Conservation (phyloP, 1,140 invertebrate species). For the Cotesia vestalis region DNA sequence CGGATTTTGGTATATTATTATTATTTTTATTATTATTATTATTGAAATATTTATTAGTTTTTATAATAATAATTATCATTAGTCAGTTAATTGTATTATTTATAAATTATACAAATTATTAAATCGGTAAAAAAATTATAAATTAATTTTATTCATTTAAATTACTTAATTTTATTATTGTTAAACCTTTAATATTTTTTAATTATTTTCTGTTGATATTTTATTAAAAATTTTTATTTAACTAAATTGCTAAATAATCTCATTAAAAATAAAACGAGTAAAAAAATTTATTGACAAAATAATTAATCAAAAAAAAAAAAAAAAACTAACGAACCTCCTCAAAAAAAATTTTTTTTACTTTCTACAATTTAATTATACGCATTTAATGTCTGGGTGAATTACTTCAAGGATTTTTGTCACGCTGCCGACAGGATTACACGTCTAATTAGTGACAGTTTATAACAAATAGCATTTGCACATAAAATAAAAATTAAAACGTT, state of each 20-base stretch:
- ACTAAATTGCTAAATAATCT: no score
- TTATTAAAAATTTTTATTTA: no score
- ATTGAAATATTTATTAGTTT: not conserved
- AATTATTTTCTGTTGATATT: no score
- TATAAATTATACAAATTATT: conserved; percentile 25
- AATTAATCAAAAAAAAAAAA: no score
- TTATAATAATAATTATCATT: conserved; percentile 13
- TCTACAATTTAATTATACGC: conserved; percentile 5
- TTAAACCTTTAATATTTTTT: no score
- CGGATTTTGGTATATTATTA: no score
- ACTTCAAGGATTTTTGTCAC: conserved; percentile 32
- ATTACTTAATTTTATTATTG: no score
- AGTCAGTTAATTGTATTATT: not conserved
- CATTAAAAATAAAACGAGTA: no score
- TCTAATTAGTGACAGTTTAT: conserved; percentile 43
- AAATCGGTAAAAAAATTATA: conserved; percentile 5
- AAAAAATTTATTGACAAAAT: no score
- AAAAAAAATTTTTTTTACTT: not conserved
- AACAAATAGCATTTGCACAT: conserved; percentile 46
- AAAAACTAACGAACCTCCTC: no score
- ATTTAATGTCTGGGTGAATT: conserved; percentile 8
- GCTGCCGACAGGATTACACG: conserved; percentile 39
- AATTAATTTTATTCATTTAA: no score
- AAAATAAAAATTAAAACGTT: conserved; percentile 33
- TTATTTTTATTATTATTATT: no score